Conservation (phyloP, 2,113 vertebrate species). For the Panthera leo region DNA sequence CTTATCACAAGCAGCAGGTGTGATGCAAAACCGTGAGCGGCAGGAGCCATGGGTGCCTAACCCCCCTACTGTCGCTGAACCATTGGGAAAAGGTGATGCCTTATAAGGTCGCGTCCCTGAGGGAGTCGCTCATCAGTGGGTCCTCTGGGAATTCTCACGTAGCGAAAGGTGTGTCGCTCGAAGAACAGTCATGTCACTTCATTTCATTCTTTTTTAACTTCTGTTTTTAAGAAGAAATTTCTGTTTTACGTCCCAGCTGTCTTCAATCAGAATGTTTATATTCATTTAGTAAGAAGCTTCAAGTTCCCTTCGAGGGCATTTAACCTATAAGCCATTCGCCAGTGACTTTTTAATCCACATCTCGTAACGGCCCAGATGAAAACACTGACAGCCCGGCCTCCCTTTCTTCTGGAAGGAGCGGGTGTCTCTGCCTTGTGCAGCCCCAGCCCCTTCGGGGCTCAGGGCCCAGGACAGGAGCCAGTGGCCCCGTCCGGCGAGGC, state of each 20-base stretch:
- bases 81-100: rapidly evolving
- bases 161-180: rapidly evolving
- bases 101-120: rapidly evolving
- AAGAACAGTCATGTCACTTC: not conserved
- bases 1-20: rapidly evolving
- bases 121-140: rapidly evolving
- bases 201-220: not conserved
- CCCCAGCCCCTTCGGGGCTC: not conserved
- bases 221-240: not conserved
- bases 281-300: not conserved
- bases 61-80: rapidly evolving
- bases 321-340: too few species aligned
- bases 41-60: rapidly evolving
- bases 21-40: too few species aligned
- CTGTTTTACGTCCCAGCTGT: not conserved
- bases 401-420: rapidly evolving
- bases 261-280: not conserved
- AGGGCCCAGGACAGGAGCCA: too few species aligned
- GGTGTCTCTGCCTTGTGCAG: rapidly evolving
- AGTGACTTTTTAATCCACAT: not conserved
- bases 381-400: not conserved
- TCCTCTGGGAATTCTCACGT: not conserved
- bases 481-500: rapidly evolving
- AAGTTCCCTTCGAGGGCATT: not conserved
- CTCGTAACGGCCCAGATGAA: not conserved